Base-by-base conservation (phyloP, 2,888 invertebrate species). In the Calameuta idolon region DNA sequence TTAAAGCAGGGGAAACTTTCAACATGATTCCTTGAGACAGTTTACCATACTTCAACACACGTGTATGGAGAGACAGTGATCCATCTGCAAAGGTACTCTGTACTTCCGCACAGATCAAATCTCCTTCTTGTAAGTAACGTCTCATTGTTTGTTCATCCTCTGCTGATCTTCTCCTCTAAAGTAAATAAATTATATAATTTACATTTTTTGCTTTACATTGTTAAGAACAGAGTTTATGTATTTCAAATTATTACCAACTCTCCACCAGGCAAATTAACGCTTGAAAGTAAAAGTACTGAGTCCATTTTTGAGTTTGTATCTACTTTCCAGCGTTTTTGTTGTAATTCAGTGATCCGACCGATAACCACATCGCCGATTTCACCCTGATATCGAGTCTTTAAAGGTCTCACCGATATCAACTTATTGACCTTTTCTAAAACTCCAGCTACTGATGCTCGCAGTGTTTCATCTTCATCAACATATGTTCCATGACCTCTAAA, bases 81-180 rank as follows among this genome's bases (percentile, higher is more conserved):
- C 99, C 98, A 92, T 99, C 99, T 76, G 95, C 94, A 90, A 95
- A 97, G 9, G 98, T 94, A 90, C 96, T 97, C 90, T 99, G 98
- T 0, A 99, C 99, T 93, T 99, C 99, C 9, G 99, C 99, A 92
- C 98, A 98, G 80, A 99, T 97, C 1, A 99, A 93, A 92, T 99
- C 99, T 31, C 98, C 98, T 92, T 98, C 98, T 90, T 96, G 95
- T 75, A 99, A 92, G 91, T 98, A 98, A 83, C 96, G 96, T 77
- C 99, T 93, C 99, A 99, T 99, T 94, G 97, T 96, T 89, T 98
- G 96, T 91, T 99, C 99, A 93, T 99, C 99, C 93, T 99, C 98
- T 9, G 95, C 96, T 4, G 97, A 98, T 88, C 98, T 94, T 77
- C 98, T 93, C 81, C 99, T 94, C 95, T 97, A 90, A 30, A 90